Conservation (phyloP, 2,888 invertebrate species). For the Netelia fuscicornis region DNA sequence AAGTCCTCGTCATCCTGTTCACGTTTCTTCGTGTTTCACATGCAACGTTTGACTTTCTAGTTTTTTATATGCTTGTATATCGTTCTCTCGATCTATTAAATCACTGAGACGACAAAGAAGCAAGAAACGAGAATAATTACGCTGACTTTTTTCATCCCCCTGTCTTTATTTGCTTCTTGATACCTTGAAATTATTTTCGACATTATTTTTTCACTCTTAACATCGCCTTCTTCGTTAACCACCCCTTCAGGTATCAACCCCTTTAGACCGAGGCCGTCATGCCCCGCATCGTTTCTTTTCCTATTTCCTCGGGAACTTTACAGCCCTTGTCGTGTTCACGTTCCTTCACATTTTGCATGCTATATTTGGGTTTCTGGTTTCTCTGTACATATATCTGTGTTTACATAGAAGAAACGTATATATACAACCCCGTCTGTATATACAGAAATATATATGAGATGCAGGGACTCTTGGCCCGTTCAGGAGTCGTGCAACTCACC, state of each 20-base stretch:
- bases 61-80: too few species aligned
- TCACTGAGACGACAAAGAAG: neutral
- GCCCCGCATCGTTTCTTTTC: too few species aligned
- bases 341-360: too few species aligned
- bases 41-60: too few species aligned
- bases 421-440: neutral
- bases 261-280: neutral
- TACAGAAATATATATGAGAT: constrained; percentile 8
- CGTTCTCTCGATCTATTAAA: too few species aligned
- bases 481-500: constrained; percentile 44
- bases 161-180: neutral
- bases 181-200: neutral
- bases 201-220: neutral
- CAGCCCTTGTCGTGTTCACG: neutral
- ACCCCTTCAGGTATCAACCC: neutral
- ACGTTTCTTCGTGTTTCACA: too few species aligned
- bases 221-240: neutral
- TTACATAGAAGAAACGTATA: neutral
- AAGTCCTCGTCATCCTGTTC: too few species aligned
- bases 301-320: neutral
- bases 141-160: neutral
- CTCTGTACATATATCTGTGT: too few species aligned
- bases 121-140: neutral
- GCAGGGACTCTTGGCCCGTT: constrained; percentile 27
- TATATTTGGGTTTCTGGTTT: too few species aligned